Conservation (phyloP, 2,797 vertebrate genomes). For the Syndactyla subalaris region DNA sequence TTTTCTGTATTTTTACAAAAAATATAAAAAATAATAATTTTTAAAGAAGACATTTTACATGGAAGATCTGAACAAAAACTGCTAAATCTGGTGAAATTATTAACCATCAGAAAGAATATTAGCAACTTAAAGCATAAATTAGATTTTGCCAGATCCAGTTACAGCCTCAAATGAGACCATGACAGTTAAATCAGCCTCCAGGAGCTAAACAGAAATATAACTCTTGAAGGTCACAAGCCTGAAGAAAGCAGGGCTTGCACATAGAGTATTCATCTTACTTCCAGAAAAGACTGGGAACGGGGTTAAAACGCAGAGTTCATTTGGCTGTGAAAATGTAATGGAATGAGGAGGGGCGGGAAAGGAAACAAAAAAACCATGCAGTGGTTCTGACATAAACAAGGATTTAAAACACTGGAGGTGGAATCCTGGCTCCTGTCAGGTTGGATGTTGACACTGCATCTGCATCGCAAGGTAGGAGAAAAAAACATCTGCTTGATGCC, state of each 20-base stretch:
- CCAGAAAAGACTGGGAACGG: neutral
- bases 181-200: neutral
- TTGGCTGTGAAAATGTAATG: neutral
- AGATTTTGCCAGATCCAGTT: neutral
- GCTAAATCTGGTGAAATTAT: neutral
- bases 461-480: neutral
- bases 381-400: neutral
- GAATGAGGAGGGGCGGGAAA: neutral
- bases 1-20: neutral
- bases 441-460: neutral
- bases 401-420: neutral
- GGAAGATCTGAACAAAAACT: neutral
- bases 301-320: neutral
- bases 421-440: neutral
- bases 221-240: neutral
- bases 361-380: neutral
- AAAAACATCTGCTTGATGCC: neutral
- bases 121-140: neutral
- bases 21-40: neutral
- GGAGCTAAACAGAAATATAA: neutral
- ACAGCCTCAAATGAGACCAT: neutral
- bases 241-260: neutral
- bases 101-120: neutral
- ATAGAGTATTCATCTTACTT: neutral
- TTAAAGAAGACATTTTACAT: neutral